Percentiles rank a stretch among this genome's conserved stretches.
Conservation (phyloP, 2,113 vertebrate genomes). For the Corvus hawaiiensis region DNA sequence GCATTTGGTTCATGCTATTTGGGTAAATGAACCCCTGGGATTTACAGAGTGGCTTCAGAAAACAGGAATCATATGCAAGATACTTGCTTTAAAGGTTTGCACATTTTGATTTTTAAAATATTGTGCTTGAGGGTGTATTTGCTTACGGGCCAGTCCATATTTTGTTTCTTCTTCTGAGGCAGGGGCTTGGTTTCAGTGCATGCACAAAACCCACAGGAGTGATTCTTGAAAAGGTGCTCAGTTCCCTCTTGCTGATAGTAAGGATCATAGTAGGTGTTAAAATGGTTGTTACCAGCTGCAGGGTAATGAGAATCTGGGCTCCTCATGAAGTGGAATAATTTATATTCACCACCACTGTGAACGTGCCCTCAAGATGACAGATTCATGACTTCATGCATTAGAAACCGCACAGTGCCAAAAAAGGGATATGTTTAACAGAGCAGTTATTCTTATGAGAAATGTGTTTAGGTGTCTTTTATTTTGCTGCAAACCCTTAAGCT, state of each 20-base stretch:
- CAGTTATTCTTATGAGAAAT: not conserved
- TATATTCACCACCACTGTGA: not conserved
- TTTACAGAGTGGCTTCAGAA: not conserved
- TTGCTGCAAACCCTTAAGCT: not conserved
- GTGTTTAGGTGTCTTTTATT: not conserved
- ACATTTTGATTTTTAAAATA: not conserved
- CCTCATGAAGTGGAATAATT: not conserved
- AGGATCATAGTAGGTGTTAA: not conserved
- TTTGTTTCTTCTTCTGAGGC: not conserved
- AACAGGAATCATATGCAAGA: not conserved
- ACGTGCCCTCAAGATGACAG: not conserved
- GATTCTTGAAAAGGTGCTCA: not conserved
- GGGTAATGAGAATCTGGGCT: not conserved
- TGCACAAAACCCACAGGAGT: not conserved
- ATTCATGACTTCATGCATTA: not conserved
- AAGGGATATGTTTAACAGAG: not conserved
- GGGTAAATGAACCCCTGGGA: not conserved
- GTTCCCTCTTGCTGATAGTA: not conserved
- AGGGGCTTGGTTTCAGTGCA: not conserved
- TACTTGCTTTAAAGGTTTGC: not conserved
- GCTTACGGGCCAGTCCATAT: rapidly evolving
- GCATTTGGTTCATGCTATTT: not conserved
- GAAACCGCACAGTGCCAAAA: not conserved
- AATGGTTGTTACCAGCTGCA: not conserved
- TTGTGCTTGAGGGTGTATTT: not conserved